Evolutionary conservation across 1,140 invertebrate genomes (phyloP), one percentile per base, ranked within the genome.

Genomic region (Matsumurasca onukii): DNA sequence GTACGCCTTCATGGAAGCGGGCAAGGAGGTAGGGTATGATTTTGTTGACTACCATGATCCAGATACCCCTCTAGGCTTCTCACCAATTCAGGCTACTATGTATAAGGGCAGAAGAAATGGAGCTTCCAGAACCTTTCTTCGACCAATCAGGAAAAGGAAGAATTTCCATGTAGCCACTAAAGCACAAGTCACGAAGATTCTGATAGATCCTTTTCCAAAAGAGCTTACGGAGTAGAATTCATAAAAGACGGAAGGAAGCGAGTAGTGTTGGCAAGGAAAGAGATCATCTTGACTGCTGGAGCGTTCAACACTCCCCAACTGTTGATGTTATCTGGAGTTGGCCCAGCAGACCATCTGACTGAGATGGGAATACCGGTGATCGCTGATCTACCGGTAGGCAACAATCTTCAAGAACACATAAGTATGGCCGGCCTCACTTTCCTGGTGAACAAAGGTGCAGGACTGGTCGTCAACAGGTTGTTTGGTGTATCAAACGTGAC

Each of bases 361-460:
- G 12, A 63, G 22, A 29, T 70, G 31, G 59, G 57, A 22, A 88
- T 93, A 27, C 71, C 68, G 1, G 80, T 81, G 3, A 77, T 81
- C 0, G 67, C 80, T 25, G 77, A 80, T 13, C 82, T 90, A 63
- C 83, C 84, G 0, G 86, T 88, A 1, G 88, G 87, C 3, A 67
- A 82, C 34, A 85, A 86, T 75, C 81, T 88, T 63, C 85, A 88
- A 76, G 89, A 91, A 75, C 90, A 92, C 74, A 75, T 88, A 29
- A 91, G 89, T 0, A 84, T 89, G 55, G 86, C 86, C 24, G 86
- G 86, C 1, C 79, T 91, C 57, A 86, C 85, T 0, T 91, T 90
- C 73, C 78, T 87, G 25, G 84, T 91, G 0, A 89, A 90, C 70
- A 82, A 86, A 29, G 84, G 81, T 1, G 80, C 85, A 0, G 82